A percentile compares a stretch with the other conserved stretches of the same genome.
Evolutionary conservation across 2,113 vertebrate species (phyloP).

Genomic region (Chroicocephalus ridibundus): DNA sequence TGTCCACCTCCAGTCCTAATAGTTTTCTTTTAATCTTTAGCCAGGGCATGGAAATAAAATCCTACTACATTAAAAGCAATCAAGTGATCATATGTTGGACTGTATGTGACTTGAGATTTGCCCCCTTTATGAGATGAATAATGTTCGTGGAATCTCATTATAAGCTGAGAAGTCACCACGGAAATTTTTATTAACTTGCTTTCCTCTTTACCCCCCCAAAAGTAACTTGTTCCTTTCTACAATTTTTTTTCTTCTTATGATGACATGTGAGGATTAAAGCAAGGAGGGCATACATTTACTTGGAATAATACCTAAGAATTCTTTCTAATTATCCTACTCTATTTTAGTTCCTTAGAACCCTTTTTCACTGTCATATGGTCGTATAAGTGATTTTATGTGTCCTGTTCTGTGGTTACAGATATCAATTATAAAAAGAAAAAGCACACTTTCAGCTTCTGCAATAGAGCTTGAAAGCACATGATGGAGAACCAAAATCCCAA

Average conservation of each 20-base stretch:
- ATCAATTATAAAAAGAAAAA: background rate
- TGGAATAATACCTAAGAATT: slow-evolving; percentile 21
- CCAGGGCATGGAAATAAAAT: slow-evolving; percentile 9
- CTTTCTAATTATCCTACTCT: slow-evolving; percentile 6
- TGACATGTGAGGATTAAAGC: background rate
- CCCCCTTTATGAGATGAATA: slow-evolving; percentile 18
- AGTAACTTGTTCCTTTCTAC: background rate
- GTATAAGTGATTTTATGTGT: slow-evolving; percentile 30
- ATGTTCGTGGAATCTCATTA: slow-evolving; percentile 19
- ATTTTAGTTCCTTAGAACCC: slow-evolving; percentile 15
- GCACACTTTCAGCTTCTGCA: background rate
- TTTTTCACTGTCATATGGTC: background rate
- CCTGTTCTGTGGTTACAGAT: background rate
- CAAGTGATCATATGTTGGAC: background rate
- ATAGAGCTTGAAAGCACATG: background rate
- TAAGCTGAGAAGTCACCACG: slow-evolving; percentile 8
- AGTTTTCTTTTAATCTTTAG: slow-evolving; percentile 60
- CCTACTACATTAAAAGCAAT: slow-evolving; percentile 5
- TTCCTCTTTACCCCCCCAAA: background rate
- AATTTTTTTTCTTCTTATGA: background rate
- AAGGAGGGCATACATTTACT: background rate
- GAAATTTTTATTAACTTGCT: slow-evolving; percentile 44
- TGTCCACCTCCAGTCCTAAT: slow-evolving; percentile 16
- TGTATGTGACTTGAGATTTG: background rate
- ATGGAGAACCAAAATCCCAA: background rate